Percentiles rank a stretch among this genome's conserved stretches.
Conservation (phyloP, 1,140 invertebrate genomes). For the Tenebrio molitor region DNA sequence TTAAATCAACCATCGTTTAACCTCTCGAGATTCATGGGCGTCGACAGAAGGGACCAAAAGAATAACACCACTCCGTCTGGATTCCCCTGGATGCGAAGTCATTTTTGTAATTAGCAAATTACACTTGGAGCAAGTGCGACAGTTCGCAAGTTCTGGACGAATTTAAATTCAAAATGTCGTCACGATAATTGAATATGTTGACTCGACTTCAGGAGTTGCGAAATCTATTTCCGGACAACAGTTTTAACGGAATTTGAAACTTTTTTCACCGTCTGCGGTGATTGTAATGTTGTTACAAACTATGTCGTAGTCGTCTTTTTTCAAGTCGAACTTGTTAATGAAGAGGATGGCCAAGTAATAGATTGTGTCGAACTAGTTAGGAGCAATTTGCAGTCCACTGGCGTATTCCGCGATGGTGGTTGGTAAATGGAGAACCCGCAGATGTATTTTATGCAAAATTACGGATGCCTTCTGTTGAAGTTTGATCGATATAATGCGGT, state of each 20-base stretch:
- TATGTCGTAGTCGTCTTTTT: slow-evolving; percentile 8
- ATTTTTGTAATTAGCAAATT: slow-evolving; percentile 3
- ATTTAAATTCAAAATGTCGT: background rate
- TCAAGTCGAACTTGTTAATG: background rate
- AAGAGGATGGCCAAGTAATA: slow-evolving; percentile 20
- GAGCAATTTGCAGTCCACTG: slow-evolving; percentile 32
- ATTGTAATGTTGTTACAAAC: background rate
- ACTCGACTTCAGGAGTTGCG: too few species aligned
- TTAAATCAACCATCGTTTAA: slow-evolving; percentile 27
- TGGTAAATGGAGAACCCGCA: slow-evolving; percentile 30
- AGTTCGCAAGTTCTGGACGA: background rate
- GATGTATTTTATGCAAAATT: slow-evolving; percentile 47
- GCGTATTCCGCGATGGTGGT: slow-evolving; percentile 21
- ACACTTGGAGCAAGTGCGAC: background rate
- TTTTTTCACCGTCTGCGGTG: too few species aligned
- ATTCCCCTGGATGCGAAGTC: background rate
- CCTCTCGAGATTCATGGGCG: background rate
- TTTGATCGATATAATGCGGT: slow-evolving; percentile 45
- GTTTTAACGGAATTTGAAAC: too few species aligned
- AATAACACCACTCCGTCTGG: background rate
- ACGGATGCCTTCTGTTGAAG: slow-evolving; percentile 40
- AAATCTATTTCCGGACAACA: too few species aligned
- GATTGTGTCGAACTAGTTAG: slow-evolving; percentile 11
- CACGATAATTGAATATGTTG: background rate
- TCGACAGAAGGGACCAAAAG: background rate